phyloP scores from a whole-genome alignment of 2,797 vertebrate species.

The Poecile montanus region DNA sequence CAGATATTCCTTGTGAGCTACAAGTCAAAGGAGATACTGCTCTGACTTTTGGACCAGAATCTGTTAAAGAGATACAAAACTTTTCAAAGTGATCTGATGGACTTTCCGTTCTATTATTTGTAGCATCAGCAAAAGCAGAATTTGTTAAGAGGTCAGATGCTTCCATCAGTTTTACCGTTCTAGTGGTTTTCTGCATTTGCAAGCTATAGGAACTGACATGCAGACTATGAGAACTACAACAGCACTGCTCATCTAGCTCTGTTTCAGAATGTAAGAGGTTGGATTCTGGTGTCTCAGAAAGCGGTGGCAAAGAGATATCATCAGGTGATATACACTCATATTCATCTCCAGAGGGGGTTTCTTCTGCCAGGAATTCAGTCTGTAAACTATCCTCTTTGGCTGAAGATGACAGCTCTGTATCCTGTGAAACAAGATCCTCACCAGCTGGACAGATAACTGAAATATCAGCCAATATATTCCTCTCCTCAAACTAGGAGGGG shows the following conservation, averaged over 20 bases:
- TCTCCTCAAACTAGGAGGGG: conserved; percentile 49
- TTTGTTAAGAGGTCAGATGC: conserved; percentile 59
- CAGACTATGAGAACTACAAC: conserved; percentile 76
- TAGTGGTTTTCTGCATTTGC: conserved; percentile 72
- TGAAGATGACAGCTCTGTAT: conserved; percentile 50
- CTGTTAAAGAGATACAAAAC: conserved; percentile 62
- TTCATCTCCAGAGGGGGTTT: conserved; percentile 84
- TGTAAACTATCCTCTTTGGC: conserved; percentile 69
- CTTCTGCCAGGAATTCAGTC: conserved; percentile 78
- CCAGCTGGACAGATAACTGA: conserved; percentile 59
- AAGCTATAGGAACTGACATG: conserved; percentile 73
- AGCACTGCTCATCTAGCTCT: conserved; percentile 82
- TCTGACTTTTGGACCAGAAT: conserved; percentile 68
- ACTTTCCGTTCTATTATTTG: conserved; percentile 57
- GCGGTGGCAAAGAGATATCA: conserved; percentile 90
- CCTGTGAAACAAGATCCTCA: conserved; percentile 63
- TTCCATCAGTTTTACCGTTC: conserved; percentile 34
- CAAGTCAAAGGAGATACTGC: conserved; percentile 75
- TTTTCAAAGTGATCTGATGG: conserved; percentile 71
- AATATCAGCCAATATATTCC: conserved; percentile 42
- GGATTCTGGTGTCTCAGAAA: conserved; percentile 90
- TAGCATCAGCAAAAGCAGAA: conserved; percentile 61
- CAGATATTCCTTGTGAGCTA: conserved; percentile 70
- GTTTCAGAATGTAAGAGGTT: conserved; percentile 81
- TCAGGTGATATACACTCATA: conserved; percentile 90